Evolutionary conservation across 2,888 invertebrate genomes (phyloP).

Genomic region (Drosophila atripex): DNA sequence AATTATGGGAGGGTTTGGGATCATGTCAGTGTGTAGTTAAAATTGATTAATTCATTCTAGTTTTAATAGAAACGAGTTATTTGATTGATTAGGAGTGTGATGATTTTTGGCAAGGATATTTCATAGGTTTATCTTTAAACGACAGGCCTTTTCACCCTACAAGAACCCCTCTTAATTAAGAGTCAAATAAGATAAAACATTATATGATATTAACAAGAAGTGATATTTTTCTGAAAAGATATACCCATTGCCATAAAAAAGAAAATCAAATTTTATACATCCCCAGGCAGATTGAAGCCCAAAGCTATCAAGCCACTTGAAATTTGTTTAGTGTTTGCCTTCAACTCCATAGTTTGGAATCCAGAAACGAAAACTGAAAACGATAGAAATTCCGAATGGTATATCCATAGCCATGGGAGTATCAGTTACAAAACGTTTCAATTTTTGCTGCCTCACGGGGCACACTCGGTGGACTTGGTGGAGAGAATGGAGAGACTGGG

Average conservation of each 20-base stretch:
- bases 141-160: too few relatives aligned
- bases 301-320: conserved; percentile 35
- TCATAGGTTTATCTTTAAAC: not conserved
- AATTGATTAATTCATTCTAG: conserved; percentile 6
- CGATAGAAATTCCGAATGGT: conserved; percentile 25
- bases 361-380: conserved; percentile 9
- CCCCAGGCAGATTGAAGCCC: conserved; percentile 15
- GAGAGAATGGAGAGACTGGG: conserved; percentile 19
- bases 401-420: conserved; percentile 32
- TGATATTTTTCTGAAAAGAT: not conserved
- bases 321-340: conserved; percentile 63
- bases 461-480: conserved; percentile 7
- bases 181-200: not conserved
- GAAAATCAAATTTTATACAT: conserved; percentile 21
- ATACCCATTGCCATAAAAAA: not conserved
- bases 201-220: too few relatives aligned
- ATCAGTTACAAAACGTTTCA: conserved; percentile 76
- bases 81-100: not conserved
- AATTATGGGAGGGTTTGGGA: not conserved
- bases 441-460: conserved; percentile 72
- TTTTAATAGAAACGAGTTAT: conserved; percentile 2
- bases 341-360: conserved; percentile 57
- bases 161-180: not conserved
- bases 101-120: not conserved
- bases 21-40: not conserved